Base-by-base conservation (phyloP, 1,140 invertebrate species). In the Stegodyphus mimosarum region DNA sequence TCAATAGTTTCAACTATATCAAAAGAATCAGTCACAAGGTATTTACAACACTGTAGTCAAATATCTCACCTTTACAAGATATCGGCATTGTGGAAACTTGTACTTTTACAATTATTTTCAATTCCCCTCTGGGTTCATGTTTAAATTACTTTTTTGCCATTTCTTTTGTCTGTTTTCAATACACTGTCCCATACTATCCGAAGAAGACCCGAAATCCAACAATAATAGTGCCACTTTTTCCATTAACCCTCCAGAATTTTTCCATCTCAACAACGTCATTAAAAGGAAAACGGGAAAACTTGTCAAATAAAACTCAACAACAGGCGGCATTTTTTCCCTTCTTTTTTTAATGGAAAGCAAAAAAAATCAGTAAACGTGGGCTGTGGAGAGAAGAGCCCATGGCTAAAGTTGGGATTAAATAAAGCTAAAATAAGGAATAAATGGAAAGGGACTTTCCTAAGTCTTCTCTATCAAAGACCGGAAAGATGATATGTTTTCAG, bases 271-370 rank as follows among this genome's bases (percentile, higher is more conserved):
- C 33, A 33, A 33, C 33, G 33, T 33, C 33, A 33, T 33, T 33
- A 33, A 33, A 33, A 33, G 33, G 33, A 33, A 33, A 33, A 33
- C 33, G 33, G 33, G 33, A 33, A 33, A 15, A 50, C 48, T 50
- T 71, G 69, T 71, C 69, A 71, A 71, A 71, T 71, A 71, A 15
- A 49, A 50, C 69, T 71, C 69, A 71, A 51, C 15, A 71, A 71
- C 69, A 71, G 69, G 17, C 48, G 13, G 51, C 49, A 71, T 33
- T 33, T 33, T 33, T 33, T 33, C 33, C 33, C 13, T 15, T 71
- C 49, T 50, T 71, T 71, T 50, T 71, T 50, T 50, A 71, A 50
- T 50, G 6, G 69, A 51, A 50, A 17, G 17, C 17, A 6, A 50
- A 50, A n/a, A 50, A n/a, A 71, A 11, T 50, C 15, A n/a, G 49